Base-by-base conservation (phyloP, 2,113 vertebrate species). In the Pavo muticus region DNA sequence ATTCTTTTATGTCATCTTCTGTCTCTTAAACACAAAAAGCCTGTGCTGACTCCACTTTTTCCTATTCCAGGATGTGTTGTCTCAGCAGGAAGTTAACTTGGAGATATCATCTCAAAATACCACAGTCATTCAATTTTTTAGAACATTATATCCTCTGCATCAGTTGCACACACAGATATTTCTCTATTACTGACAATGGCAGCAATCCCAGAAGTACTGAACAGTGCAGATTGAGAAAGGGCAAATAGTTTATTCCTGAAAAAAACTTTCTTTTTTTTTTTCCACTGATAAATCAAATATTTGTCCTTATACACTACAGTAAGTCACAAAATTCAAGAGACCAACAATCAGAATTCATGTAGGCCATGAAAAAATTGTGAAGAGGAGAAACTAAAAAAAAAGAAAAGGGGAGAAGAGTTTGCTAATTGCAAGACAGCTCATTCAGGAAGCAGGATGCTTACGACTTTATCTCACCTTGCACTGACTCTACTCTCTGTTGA, bases 61-160 rank as follows among this genome's bases (percentile, higher is more conserved):
- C 89, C 63, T 87, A 35, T 87, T 92, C 56, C 32, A 85, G 64
- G 72, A 79, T 5, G 7, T 50, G 20, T 76, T 56, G 37, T 71
- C 84, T 77, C 85, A 94, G 84, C 64, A 88, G 87, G 79, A 93
- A 72, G n/a, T 30, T 92, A 69, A 78, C 59, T 60, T 30, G 7
- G 11, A 70, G 45, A 64, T 71, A 59, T 24, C 59, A 72, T 85
- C 78, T 91, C 42, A 89, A 90, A 92, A 73, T 83, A 85, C 35
- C 25, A 25, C 29, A 23, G 60, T 71, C 88, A 90, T 68, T 88
- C 71, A 64, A 3, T 69, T 87, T 83, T 82, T 67, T 40, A 2
- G 40, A 74, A 45, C 61, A 86, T 89, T 76, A 76, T 74, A 74
- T 67, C 24, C 35, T 94, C 77, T 29, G 50, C 14, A 44, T 92